Percentiles rank a stretch among this genome's conserved stretches.
These are phyloP conservation scores for Cervus canadensis DNA, from an alignment of 2,113 vertebrate genomes.

Conservation along the genomic window DNA sequence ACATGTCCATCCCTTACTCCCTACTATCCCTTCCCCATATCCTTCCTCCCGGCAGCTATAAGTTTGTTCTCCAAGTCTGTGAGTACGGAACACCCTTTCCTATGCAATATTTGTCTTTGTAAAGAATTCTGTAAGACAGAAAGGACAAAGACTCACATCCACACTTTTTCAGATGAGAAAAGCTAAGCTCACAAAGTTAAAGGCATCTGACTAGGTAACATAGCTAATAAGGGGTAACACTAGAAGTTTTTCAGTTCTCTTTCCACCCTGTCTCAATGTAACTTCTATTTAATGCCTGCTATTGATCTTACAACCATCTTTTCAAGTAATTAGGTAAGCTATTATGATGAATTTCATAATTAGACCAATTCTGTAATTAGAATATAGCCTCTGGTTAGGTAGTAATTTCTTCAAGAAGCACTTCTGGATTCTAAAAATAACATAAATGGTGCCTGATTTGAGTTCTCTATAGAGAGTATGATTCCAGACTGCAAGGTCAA, in stretches of 20 bases:
- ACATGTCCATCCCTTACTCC: not conserved
- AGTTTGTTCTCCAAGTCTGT: not conserved
- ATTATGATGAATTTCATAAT: not conserved
- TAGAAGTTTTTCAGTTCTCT: not conserved
- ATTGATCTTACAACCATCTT: not conserved
- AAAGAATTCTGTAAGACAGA: not conserved
- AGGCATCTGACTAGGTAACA: not conserved
- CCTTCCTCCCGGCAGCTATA: not conserved
- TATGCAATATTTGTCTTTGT: not conserved
- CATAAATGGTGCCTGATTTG: not conserved
- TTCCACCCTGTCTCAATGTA: not conserved
- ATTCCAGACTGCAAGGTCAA: not conserved
- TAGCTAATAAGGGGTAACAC: not conserved
- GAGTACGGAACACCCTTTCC: not conserved
- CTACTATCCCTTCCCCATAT: not conserved
- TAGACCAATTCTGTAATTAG: not conserved
- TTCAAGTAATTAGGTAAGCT: not conserved
- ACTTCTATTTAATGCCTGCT: not conserved
- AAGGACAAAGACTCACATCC: not conserved
- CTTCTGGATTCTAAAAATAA: not conserved
- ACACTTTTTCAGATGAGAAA: not conserved
- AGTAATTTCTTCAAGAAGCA: not conserved
- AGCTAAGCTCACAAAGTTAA: not conserved
- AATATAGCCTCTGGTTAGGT: not conserved
- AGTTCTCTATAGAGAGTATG: not conserved